Conservation (phyloP, 2,113 vertebrate species). For the Gallinago media region DNA sequence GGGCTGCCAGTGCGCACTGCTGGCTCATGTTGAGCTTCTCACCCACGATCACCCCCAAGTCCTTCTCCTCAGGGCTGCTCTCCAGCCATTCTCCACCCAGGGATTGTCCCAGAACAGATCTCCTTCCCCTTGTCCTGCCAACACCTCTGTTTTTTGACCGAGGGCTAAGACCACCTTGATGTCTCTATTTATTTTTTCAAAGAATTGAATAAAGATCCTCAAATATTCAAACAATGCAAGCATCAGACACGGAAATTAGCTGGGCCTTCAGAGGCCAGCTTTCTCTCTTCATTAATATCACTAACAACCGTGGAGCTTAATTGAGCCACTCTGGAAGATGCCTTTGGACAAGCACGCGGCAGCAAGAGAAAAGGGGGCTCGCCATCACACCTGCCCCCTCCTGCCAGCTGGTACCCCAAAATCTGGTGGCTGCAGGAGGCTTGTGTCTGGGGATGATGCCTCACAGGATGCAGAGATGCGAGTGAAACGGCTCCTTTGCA, state of each 20-base stretch:
- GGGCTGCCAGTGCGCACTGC: too few relatives aligned
- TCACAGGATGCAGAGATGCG: accelerated
- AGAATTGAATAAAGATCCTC: background rate
- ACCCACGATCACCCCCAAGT: too few relatives aligned
- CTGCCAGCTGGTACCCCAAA: accelerated
- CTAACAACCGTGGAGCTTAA: background rate
- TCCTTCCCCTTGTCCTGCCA: background rate
- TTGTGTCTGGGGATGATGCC: accelerated
- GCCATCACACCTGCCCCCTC: accelerated
- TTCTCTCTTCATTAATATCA: background rate
- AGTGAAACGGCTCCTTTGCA: accelerated
- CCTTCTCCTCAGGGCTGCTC: too few relatives aligned
- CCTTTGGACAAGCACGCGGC: background rate
- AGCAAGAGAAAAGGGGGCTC: background rate
- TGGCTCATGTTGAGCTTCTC: too few relatives aligned
- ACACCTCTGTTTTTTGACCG: accelerated
- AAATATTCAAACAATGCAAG: background rate
- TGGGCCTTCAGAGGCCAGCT: background rate
- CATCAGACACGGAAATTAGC: background rate
- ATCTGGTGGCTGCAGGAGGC: background rate
- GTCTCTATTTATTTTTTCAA: background rate
- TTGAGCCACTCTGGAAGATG: background rate
- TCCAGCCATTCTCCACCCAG: too few relatives aligned
- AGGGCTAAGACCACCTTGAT: background rate
- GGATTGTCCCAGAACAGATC: background rate